Evolutionary conservation across 37 sponge, comb jelly and placozoan species (phyloP).

Genomic region (Beroe forskalii): DNA sequence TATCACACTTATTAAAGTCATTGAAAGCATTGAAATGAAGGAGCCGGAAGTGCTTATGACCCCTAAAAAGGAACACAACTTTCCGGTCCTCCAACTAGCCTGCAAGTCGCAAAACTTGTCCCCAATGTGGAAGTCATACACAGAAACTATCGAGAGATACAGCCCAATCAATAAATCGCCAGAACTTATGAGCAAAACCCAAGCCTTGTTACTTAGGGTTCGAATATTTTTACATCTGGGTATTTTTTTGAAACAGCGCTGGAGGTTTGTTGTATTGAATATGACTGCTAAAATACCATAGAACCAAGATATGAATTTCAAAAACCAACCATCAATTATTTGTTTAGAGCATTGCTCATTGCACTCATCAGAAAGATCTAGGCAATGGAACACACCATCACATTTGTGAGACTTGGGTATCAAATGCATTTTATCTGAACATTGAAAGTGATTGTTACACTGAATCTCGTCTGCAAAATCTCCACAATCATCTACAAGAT

Average conservation of each 20-base stretch:
- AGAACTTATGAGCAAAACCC: background rate
- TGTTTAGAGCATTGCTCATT: background rate
- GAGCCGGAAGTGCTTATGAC: background rate
- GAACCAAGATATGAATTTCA: background rate
- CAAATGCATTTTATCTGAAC: background rate
- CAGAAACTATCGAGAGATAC: background rate
- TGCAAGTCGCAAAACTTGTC: background rate
- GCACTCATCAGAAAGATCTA: background rate
- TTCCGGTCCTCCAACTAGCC: background rate
- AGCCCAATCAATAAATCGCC: background rate
- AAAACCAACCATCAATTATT: background rate
- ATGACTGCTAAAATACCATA: background rate
- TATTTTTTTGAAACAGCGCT: background rate
- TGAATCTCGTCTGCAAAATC: background rate
- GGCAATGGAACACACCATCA: background rate
- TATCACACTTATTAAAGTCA: background rate
- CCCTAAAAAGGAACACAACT: background rate
- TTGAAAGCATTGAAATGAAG: background rate
- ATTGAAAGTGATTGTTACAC: background rate
- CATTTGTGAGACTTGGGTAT: background rate
- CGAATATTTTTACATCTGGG: background rate
- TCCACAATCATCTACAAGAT: constrained; percentile 17
- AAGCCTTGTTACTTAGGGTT: background rate
- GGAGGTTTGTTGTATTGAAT: background rate
- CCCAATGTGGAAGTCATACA: background rate